Conservation (phyloP, 2,888 invertebrate species). For the Cetonia aurata region DNA sequence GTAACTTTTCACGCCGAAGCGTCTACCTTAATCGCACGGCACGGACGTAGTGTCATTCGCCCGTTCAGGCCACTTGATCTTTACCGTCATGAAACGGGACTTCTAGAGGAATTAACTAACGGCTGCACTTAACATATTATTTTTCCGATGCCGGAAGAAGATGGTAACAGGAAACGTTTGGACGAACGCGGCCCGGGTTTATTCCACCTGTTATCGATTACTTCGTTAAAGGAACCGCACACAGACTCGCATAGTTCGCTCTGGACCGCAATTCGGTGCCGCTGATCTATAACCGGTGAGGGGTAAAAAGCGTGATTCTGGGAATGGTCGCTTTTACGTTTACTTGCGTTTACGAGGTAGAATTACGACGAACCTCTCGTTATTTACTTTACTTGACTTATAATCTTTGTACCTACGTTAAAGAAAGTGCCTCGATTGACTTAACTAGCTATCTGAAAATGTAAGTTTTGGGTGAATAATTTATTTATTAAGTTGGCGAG, state of each 20-base stretch:
- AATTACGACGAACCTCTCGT: no score
- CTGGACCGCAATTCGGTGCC: not conserved
- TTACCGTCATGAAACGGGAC: slow-evolving; percentile 40
- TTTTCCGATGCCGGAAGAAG: slow-evolving; percentile 7
- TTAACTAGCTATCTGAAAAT: no score
- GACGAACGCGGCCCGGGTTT: not conserved
- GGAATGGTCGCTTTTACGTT: no score
- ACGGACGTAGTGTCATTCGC: slow-evolving; percentile 12
- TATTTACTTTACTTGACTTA: no score
- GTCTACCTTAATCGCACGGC: slow-evolving; percentile 54
- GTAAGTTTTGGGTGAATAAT: no score
- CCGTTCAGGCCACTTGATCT: slow-evolving; percentile 47
- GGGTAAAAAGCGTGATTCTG: not conserved
- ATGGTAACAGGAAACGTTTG: not conserved
- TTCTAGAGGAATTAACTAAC: slow-evolving; percentile 33
- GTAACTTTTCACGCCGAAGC: slow-evolving; percentile 52
- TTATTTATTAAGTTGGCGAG: no score
- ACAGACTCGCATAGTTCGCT: not conserved
- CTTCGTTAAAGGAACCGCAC: slow-evolving; percentile 4
- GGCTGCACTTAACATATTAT: slow-evolving; percentile 40
- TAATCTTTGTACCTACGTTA: no score
- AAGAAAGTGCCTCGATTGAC: no score
- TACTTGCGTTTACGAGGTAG: no score
- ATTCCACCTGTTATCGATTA: slow-evolving; percentile 27
- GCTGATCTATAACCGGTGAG: not conserved